These are phyloP conservation scores for Hydropotes inermis DNA, from an alignment of 2,113 vertebrate genomes.

Conservation along the genomic window DNA sequence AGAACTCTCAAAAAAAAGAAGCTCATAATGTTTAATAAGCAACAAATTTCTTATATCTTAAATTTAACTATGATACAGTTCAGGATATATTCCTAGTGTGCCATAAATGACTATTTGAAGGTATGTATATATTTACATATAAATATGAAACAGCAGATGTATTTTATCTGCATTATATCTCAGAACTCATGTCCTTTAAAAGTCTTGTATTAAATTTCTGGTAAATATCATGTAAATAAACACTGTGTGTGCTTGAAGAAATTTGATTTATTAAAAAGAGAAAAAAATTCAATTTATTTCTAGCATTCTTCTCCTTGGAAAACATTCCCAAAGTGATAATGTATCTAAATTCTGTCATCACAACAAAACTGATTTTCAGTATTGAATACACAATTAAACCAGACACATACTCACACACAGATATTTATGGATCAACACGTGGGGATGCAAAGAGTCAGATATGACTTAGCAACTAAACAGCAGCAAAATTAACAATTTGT, in stretches of 20 bases:
- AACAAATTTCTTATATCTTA: background rate
- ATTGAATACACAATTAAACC: background rate
- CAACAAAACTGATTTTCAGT: background rate
- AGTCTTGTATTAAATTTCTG: background rate
- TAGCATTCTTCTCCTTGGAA: background rate
- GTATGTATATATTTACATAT: background rate
- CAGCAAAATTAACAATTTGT: background rate
- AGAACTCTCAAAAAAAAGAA: background rate
- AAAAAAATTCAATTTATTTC: background rate
- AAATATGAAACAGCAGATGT: background rate
- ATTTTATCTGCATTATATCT: background rate
- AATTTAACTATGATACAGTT: background rate
- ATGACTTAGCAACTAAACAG: background rate
- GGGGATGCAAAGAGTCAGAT: background rate
- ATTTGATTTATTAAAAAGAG: background rate
- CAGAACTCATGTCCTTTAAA: background rate
- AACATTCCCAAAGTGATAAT: background rate
- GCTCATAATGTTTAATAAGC: background rate
- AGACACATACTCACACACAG: background rate
- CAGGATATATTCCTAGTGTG: background rate
- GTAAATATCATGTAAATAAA: background rate
- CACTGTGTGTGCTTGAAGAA: background rate
- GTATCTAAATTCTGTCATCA: background rate
- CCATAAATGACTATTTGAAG: background rate
- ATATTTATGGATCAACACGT: background rate